phyloP scores from a whole-genome alignment of 2,113 vertebrate species.

The Cyprinodon variegatus region DNA sequence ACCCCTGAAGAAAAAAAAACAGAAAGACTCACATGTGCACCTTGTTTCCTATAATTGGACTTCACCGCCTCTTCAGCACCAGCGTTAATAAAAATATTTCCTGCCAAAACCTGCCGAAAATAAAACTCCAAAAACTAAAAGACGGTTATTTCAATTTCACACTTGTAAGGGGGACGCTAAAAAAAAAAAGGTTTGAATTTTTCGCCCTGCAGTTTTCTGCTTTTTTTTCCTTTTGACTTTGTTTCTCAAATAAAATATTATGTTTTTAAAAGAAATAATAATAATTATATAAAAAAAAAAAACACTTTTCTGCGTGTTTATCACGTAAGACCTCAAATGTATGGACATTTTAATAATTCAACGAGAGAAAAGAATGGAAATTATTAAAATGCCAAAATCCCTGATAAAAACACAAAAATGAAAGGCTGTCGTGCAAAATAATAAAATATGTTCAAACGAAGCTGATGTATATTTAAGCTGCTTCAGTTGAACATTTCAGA shows the following conservation, averaged over 20 bases:
- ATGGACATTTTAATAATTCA: not conserved
- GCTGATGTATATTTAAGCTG: not conserved
- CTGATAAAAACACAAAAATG: too few species aligned
- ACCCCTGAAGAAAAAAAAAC: not conserved
- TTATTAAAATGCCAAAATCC: not conserved
- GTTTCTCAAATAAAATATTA: too few species aligned
- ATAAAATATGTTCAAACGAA: not conserved
- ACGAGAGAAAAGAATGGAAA: not conserved
- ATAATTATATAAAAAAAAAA: too few species aligned
- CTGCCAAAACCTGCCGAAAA: not conserved
- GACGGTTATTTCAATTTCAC: not conserved
- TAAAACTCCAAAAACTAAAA: not conserved
- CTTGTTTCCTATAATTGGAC: conserved; percentile 61
- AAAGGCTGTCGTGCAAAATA: not conserved
- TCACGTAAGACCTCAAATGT: too few species aligned
- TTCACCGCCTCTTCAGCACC: conserved; percentile 17
- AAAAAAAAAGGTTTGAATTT: not conserved
- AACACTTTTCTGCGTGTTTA: too few species aligned
- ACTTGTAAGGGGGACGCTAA: not conserved
- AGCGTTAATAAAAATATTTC: not conserved
- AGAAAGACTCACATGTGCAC: conserved; percentile 51
- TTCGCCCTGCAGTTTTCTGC: not conserved
- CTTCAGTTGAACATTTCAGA: not conserved
- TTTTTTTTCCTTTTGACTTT: not conserved
- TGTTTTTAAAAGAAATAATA: too few species aligned